Percentiles rank a stretch among this genome's conserved stretches.
Conservation (phyloP, 2,113 vertebrate species). For the Amphilophus citrinellus region DNA sequence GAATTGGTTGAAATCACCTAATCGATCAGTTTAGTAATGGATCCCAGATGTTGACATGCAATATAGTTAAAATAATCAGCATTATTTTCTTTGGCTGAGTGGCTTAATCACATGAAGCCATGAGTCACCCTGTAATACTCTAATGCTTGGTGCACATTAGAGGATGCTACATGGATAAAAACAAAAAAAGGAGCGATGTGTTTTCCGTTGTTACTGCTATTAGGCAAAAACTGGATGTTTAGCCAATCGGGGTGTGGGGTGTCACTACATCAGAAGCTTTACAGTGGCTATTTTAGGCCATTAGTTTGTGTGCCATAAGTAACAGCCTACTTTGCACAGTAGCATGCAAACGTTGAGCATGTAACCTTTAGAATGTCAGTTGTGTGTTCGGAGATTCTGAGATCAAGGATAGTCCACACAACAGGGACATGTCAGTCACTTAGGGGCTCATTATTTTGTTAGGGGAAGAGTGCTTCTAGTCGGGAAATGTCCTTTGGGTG, state of each 20-base stretch:
- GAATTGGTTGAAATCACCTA: neutral
- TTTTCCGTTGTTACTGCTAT: neutral
- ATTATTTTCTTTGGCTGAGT: neutral
- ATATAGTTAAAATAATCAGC: neutral
- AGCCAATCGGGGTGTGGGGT: rapidly evolving
- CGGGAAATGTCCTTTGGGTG: conserved; percentile 3
- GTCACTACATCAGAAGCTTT: neutral
- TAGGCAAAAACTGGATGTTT: neutral
- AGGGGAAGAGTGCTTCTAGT: neutral
- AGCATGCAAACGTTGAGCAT: neutral
- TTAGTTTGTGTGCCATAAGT: neutral
- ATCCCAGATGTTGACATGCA: neutral
- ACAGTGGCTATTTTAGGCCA: neutral
- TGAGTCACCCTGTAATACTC: neutral
- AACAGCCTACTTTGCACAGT: neutral
- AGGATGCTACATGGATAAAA: neutral
- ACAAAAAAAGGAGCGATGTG: too few relatives aligned
- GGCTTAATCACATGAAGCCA: neutral
- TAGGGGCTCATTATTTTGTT: conserved; percentile 34
- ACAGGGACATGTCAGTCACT: conserved; percentile 7
- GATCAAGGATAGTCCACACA: neutral
- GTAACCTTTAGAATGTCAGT: neutral
- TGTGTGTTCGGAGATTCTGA: neutral
- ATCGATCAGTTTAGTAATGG: neutral
- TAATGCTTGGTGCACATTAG: neutral